Conservation (phyloP, 2,797 vertebrate genomes). For the Ceryle rudis region DNA sequence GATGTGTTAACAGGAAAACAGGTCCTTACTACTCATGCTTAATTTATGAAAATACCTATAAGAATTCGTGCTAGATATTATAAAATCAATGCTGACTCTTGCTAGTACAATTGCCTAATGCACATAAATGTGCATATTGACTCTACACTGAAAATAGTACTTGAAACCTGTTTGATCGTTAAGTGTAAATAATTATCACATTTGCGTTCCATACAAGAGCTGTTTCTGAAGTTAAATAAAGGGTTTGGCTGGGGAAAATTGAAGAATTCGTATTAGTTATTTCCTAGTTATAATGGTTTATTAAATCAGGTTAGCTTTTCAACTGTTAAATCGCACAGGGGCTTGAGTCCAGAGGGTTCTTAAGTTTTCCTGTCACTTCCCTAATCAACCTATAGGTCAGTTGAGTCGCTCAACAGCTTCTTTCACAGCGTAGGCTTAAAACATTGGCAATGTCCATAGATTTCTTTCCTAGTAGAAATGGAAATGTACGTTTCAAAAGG, state of each 20-base stretch:
- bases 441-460: neutral
- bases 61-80: neutral
- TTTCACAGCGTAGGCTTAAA: neutral
- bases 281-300: conserved; percentile 1
- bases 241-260: neutral
- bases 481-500: conserved; percentile 9
- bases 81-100: conserved; percentile 40
- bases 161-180: neutral
- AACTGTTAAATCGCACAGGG: neutral
- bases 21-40: neutral
- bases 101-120: neutral
- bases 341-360: neutral
- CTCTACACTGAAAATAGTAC: neutral
- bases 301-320: conserved; percentile 34
- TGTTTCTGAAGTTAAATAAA: conserved; percentile 18
- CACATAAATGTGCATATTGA: conserved; percentile 8
- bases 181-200: neutral
- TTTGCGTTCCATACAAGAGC: neutral
- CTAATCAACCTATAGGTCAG: neutral
- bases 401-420: neutral
- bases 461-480: neutral
- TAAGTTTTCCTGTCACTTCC: conserved; percentile 15
- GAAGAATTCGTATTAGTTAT: neutral
- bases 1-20: neutral
- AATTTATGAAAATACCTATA: neutral